phyloP scores from a whole-genome alignment of 2,888 invertebrate species.

The Argyresthia goedartella region DNA sequence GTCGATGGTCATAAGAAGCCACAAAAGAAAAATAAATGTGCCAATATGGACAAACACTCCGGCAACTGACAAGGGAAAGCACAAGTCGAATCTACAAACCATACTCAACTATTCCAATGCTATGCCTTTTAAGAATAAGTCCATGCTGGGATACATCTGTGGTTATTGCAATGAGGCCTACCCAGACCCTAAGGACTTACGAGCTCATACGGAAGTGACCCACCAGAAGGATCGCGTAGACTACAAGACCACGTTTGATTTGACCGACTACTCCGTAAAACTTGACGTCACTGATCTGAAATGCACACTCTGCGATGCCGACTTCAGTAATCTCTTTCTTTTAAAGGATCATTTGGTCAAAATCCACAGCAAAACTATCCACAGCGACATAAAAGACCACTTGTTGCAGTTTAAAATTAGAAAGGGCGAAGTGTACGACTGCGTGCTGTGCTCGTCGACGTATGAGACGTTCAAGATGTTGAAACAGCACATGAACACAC shows the following conservation, averaged over 20 bases:
- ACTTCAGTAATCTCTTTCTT: constrained; percentile 22
- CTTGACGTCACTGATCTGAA: constrained; percentile 31
- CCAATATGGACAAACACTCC: neutral
- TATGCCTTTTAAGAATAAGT: constrained; percentile 43
- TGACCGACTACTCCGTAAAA: constrained; percentile 35
- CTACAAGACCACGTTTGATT: constrained; percentile 32
- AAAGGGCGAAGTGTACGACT: constrained; percentile 44
- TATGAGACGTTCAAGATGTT: constrained; percentile 59
- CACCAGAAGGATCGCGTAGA: constrained; percentile 32
- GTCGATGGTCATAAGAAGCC: neutral
- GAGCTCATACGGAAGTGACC: constrained; percentile 21
- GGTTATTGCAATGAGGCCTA: constrained; percentile 38
- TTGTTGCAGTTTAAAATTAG: constrained; percentile 46
- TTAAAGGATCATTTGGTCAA: constrained; percentile 40
- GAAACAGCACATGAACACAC: constrained; percentile 56
- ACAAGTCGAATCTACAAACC: constrained; percentile 36
- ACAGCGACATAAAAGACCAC: constrained; percentile 47
- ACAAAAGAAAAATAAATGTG: neutral
- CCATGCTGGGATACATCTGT: constrained; percentile 39
- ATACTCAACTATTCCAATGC: constrained; percentile 45
- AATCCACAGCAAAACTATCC: constrained; percentile 27
- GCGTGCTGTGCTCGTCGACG: constrained; percentile 39
- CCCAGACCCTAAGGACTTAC: constrained; percentile 40
- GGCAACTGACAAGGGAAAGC: constrained; percentile 31
- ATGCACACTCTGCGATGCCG: constrained; percentile 32